Evolutionary conservation across 2,113 vertebrate genomes (phyloP).

Genomic region (Petroica traversi): DNA sequence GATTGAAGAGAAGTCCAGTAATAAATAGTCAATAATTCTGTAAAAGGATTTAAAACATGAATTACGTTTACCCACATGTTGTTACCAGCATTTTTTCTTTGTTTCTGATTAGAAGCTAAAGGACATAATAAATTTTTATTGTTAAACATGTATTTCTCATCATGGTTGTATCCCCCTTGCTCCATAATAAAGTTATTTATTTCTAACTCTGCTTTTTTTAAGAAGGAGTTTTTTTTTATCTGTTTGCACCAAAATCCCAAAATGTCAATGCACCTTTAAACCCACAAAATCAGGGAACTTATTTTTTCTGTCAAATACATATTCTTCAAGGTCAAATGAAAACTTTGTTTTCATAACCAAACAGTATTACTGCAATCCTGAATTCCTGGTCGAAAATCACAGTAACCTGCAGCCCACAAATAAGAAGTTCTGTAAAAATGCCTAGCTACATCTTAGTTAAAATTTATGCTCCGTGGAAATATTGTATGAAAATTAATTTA

Average conservation of each 20-base stretch:
- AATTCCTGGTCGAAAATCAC: not conserved
- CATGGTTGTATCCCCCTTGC: not conserved
- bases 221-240: not conserved
- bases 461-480: conserved; percentile 23
- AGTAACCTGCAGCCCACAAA: not conserved
- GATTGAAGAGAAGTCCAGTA: conserved; percentile 29
- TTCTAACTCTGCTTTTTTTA: not conserved
- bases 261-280: not conserved
- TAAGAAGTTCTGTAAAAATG: conserved; percentile 34
- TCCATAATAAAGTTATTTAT: not conserved
- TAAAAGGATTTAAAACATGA: conserved; percentile 49
- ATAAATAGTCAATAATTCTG: conserved; percentile 57
- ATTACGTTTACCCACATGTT: not conserved
- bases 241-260: not conserved
- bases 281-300: not conserved
- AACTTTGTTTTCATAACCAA: not conserved
- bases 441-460: not conserved
- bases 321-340: not conserved
- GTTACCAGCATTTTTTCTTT: not conserved
- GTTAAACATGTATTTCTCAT: not conserved
- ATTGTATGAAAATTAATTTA: not conserved
- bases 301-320: not conserved
- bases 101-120: not conserved
- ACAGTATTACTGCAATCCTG: not conserved
- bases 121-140: not conserved